Base-by-base conservation (phyloP, 2,113 vertebrate genomes). In the Galemys pyrenaicus region DNA sequence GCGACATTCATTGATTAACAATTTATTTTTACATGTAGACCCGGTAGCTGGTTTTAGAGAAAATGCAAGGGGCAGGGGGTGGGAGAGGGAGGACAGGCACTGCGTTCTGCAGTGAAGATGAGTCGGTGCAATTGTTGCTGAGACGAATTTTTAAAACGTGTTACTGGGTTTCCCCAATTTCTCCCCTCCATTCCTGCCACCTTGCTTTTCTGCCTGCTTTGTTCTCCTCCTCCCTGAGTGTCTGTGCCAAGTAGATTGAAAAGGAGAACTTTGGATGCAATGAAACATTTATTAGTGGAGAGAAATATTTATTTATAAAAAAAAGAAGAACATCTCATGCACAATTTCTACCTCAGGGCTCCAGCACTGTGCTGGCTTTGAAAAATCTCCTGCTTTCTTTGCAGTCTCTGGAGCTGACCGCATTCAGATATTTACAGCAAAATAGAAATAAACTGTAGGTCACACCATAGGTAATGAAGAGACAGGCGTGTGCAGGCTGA, bases 1-100 rank as follows among this genome's bases (percentile, higher is more conserved):
- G 97, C 93, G 94, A 65, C 79, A 87, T 83, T 92, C 97, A 97
- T 98, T 97, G 98, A 98, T 98, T 97, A 96, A 91, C 93, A 70
- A 32, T 97, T 95, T 87, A 39, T 93, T 97, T 98, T 96, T 97
- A 94, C 17, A 15, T 94, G 85, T 87, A 73, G 94, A 68, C 81
- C 87, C 19, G 2, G 41, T 73, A 39, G 92, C 95, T 96, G 95
- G 95, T 90, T 93, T 96, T 35, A 92, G 95, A 65, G 2, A 0
- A 81, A 71, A 92, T 56, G 94, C 67, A 79, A 56, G 95, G 37
- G n/a, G 78, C 19, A 82, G 70, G 19, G 2, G 78, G 20, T 58
- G 39, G 41, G 83, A 15, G 86, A n/a, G 64, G 49, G 68, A 60
- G 58, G 94, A 80, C 77, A 41, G 77, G 75, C 89, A 28, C 87